These are phyloP conservation scores for Leistus spinibarbis DNA, from an alignment of 2,888 invertebrate genomes.

Conservation along the genomic window DNA sequence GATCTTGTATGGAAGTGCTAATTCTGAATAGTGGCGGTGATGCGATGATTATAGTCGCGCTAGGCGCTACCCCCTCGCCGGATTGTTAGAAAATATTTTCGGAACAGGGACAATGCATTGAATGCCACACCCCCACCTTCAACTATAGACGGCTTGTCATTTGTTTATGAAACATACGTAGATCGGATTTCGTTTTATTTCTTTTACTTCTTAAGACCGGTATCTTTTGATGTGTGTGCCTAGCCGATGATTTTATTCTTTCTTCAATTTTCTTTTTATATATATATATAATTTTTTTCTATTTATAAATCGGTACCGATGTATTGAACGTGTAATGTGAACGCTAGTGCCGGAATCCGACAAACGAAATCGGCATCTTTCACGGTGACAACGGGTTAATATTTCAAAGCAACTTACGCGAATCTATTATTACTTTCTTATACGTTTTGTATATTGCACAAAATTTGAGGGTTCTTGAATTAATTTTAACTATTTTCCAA, in stretches of 20 bases:
- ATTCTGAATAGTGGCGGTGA: neutral
- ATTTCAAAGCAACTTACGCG: neutral
- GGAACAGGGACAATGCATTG: constrained; percentile 12
- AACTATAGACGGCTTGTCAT: constrained; percentile 7
- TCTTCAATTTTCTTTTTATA: neutral
- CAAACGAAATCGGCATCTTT: neutral
- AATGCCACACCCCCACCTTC: constrained; percentile 20
- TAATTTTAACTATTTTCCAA: no score
- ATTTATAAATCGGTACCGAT: neutral
- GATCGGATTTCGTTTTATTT: constrained; percentile 15
- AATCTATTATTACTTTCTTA: no score
- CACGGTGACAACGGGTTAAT: neutral
- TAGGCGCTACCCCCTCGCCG: constrained; percentile 5
- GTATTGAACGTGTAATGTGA: neutral
- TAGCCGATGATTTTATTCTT: neutral
- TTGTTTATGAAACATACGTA: constrained; percentile 33
- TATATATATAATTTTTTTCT: neutral
- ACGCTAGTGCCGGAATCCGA: neutral
- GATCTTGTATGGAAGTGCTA: neutral
- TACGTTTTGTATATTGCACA: no score
- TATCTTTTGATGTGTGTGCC: neutral
- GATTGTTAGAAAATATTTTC: constrained; percentile 24
- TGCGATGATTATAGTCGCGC: constrained; percentile 16
- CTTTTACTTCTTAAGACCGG: neutral
- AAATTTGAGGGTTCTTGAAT: no score